Conservation (phyloP, 2,113 vertebrate species). For the Crotalus viridis region DNA sequence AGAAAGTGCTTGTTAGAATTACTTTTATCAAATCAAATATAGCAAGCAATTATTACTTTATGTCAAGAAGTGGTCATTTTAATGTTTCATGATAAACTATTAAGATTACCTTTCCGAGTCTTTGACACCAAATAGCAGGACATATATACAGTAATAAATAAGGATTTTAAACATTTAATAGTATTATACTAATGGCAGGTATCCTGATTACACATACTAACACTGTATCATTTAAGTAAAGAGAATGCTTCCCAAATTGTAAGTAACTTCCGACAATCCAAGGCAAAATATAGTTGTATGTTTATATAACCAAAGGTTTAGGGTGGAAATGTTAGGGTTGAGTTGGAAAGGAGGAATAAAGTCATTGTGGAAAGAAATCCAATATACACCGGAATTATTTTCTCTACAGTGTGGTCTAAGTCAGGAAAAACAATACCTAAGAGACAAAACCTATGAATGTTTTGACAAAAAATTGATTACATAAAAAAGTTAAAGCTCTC, state of each 20-base stretch:
- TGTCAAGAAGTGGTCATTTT: background rate
- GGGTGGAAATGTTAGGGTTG: background rate
- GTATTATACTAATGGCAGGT: background rate
- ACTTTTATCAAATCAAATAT: background rate
- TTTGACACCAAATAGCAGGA: background rate
- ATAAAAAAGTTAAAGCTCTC: background rate
- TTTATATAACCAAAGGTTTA: background rate
- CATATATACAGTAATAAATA: background rate
- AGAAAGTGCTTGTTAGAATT: background rate
- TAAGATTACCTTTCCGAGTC: background rate
- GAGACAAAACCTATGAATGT: background rate
- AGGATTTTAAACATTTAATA: background rate
- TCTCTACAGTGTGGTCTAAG: constrained; percentile 4
- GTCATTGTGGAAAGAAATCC: background rate
- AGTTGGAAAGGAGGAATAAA: background rate
- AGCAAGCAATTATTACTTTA: background rate
- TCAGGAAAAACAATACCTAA: background rate
- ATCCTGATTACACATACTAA: background rate
- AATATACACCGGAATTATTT: background rate
- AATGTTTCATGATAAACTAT: background rate
- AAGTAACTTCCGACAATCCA: background rate
- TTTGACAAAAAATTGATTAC: background rate
- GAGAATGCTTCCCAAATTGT: background rate
- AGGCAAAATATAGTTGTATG: background rate
- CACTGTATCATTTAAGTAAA: background rate